Evolutionary conservation across 2,113 vertebrate species (phyloP).

Genomic region (Tachuris rubrigastra): DNA sequence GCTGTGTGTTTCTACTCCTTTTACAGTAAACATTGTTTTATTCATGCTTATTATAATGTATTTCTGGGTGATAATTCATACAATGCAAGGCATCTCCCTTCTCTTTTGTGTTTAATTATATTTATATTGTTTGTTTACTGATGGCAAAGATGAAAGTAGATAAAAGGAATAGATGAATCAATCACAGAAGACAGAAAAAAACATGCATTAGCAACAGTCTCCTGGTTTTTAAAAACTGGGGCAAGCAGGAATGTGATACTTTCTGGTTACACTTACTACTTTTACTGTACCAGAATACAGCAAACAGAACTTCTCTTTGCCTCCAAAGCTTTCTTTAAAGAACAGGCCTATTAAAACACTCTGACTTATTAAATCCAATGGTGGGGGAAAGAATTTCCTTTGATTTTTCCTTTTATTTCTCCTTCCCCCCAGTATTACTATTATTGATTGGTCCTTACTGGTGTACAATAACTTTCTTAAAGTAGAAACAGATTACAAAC

Average conservation of each 20-base stretch:
- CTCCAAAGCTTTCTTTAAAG: background rate
- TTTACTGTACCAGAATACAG: background rate
- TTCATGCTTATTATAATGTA: conserved; percentile 33
- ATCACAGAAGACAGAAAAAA: background rate
- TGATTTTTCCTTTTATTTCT: conserved; percentile 45
- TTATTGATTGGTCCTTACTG: conserved; percentile 39
- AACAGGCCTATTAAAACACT: background rate
- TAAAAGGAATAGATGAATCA: conserved; percentile 40
- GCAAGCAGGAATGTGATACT: background rate
- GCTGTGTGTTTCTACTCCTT: conserved; percentile 9
- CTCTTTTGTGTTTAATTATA: conserved; percentile 24
- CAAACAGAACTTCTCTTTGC: background rate
- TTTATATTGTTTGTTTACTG: conserved; percentile 42
- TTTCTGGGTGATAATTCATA: conserved; percentile 33
- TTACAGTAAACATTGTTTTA: conserved; percentile 49
- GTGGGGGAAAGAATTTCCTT: background rate
- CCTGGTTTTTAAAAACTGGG: conserved; percentile 7
- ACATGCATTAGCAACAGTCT: background rate
- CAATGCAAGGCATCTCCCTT: background rate
- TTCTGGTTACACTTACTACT: background rate
- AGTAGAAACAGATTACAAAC: background rate
- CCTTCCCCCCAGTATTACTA: background rate
- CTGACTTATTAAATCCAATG: background rate
- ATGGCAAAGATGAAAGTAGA: conserved; percentile 44
- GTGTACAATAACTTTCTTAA: conserved; percentile 38